phyloP scores from a whole-genome alignment of 2,888 invertebrate species.

The Aphodius granarius region DNA sequence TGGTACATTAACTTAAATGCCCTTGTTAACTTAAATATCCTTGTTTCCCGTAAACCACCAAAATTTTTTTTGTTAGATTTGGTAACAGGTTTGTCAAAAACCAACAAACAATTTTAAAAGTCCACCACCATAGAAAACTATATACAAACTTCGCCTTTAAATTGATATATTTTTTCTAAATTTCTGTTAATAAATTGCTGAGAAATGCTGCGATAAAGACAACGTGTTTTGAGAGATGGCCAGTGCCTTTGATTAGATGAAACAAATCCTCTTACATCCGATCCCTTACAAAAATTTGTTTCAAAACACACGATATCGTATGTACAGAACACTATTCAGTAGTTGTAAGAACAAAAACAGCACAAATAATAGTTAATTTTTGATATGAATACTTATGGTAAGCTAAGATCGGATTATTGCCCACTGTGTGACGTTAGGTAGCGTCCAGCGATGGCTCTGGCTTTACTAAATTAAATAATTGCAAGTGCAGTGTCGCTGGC shows the following conservation, averaged over 20 bases:
- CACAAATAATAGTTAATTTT: background rate
- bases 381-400: background rate
- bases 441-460: too few species aligned
- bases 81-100: background rate
- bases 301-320: background rate
- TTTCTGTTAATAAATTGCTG: background rate
- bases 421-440: background rate
- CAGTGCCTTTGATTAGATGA: background rate
- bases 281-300: background rate
- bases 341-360: background rate
- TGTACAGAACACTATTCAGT: background rate
- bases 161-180: background rate
- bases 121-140: background rate
- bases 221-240: background rate
- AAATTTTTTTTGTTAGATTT: background rate
- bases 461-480: too few species aligned
- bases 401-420: background rate
- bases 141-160: background rate
- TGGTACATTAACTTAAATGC: background rate
- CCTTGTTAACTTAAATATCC: background rate
- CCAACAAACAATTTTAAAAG: background rate
- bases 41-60: background rate
- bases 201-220: background rate
- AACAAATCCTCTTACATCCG: background rate
- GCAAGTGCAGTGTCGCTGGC: too few species aligned